Evolutionary conservation across 2,113 vertebrate genomes (phyloP).

Genomic region (Glaucomys volans): DNA sequence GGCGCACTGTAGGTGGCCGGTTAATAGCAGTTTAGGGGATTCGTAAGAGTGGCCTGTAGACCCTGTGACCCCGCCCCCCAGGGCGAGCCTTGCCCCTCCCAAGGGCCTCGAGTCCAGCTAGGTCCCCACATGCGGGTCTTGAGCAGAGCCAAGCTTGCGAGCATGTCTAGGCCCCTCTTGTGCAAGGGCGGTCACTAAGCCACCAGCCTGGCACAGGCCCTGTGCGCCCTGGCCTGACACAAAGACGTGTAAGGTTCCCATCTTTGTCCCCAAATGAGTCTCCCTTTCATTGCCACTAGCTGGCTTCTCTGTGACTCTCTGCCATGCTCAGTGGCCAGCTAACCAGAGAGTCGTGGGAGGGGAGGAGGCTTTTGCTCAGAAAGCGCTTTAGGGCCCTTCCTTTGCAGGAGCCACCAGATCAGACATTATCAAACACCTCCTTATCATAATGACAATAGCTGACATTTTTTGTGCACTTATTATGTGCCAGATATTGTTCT

Average conservation of each 20-base stretch:
- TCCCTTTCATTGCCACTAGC: not conserved
- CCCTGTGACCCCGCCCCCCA: not conserved
- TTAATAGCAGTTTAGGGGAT: too few species aligned
- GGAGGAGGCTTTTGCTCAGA: too few species aligned
- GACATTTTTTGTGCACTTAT: not conserved
- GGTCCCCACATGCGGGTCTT: not conserved
- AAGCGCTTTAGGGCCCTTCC: not conserved
- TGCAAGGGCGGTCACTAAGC: too few species aligned
- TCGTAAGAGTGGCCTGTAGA: not conserved
- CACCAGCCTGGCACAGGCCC: not conserved
- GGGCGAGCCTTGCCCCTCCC: not conserved
- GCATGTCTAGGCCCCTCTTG: not conserved
- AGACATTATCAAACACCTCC: not conserved
- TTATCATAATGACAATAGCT: not conserved
- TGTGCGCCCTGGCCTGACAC: not conserved
- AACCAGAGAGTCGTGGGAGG: not conserved
- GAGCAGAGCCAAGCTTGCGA: not conserved
- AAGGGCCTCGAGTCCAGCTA: not conserved
- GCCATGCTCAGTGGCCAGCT: too few species aligned
- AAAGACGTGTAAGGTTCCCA: rapidly evolving
- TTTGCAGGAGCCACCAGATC: not conserved
- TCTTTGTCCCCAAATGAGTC: not conserved
- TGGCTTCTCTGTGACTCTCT: not conserved
- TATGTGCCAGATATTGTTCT: not conserved
- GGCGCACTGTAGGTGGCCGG: rapidly evolving